Conservation (phyloP, 2,797 vertebrate genomes). For the Danio jaintianensis region DNA sequence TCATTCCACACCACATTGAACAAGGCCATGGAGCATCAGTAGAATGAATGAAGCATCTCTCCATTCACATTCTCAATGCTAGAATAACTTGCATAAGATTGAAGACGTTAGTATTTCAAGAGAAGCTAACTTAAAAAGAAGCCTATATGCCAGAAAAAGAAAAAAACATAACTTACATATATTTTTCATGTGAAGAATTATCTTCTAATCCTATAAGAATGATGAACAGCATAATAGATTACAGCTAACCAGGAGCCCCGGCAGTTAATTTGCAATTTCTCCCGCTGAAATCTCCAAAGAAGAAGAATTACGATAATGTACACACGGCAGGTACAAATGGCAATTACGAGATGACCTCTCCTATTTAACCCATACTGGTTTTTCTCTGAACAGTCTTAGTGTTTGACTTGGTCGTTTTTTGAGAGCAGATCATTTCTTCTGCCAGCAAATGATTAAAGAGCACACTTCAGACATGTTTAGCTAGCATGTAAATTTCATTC, state of each 20-base stretch:
- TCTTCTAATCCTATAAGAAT: conserved; percentile 62
- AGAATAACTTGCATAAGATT: conserved; percentile 55
- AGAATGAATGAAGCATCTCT: conserved; percentile 45
- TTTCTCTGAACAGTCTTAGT: conserved; percentile 29
- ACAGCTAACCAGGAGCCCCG: conserved; percentile 70
- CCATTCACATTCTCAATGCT: conserved; percentile 26
- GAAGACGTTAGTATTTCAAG: conserved; percentile 43
- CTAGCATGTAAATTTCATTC: conserved; percentile 27
- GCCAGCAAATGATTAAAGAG: conserved; percentile 11
- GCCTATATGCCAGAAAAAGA: conserved; percentile 37
- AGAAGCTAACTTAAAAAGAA: conserved; percentile 3
- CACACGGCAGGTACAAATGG: conserved; percentile 62
- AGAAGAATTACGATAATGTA: conserved; percentile 51
- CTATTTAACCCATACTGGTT: neutral
- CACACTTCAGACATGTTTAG: conserved; percentile 2
- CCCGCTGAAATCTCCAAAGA: conserved; percentile 38
- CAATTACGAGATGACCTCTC: conserved; percentile 45
- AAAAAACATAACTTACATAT: conserved; percentile 51
- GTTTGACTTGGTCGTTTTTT: conserved; percentile 33
- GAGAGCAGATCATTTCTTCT: conserved; percentile 17
- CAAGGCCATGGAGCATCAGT: conserved; percentile 28
- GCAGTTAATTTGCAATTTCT: conserved; percentile 39
- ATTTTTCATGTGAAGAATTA: conserved; percentile 49
- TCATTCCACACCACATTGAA: conserved; percentile 49
- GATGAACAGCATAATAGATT: conserved; percentile 72